Evolutionary conservation across 2,113 vertebrate species (phyloP).

Genomic region (Meleagris gallopavo): DNA sequence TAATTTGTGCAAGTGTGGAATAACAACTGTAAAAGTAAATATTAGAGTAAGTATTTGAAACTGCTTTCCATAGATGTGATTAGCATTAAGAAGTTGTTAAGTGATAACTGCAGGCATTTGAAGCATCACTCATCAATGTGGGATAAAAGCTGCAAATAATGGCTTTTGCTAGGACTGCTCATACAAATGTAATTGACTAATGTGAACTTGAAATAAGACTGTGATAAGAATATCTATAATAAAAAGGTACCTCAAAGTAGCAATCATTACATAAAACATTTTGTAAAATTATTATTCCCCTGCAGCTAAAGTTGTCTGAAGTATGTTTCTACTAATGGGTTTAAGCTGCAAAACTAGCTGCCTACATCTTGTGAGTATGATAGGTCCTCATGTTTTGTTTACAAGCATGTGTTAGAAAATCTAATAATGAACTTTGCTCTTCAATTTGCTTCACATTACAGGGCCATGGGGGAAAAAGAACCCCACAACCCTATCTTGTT

Average conservation of each 20-base stretch:
- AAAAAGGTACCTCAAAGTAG: not conserved
- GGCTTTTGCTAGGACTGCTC: not conserved
- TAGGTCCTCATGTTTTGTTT: not conserved
- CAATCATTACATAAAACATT: not conserved
- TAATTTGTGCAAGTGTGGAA: conserved; percentile 97
- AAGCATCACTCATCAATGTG: not conserved
- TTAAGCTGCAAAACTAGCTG: not conserved
- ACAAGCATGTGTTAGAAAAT: not conserved
- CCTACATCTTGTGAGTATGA: not conserved
- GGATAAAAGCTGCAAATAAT: not conserved
- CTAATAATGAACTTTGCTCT: not conserved
- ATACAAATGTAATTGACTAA: not conserved
- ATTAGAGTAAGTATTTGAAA: not conserved
- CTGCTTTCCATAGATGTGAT: not conserved
- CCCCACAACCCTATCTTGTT: not conserved
- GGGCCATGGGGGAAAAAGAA: not conserved
- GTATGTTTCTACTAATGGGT: not conserved
- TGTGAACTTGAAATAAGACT: not conserved
- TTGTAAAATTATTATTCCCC: not conserved
- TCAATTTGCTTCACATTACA: not conserved
- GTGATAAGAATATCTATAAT: not conserved
- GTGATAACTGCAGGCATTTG: not conserved
- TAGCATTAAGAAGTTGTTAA: not conserved
- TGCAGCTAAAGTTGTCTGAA: not conserved
- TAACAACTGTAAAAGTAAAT: conserved; percentile 86